phyloP scores from a whole-genome alignment of 2,797 vertebrate species.

The Simalia tracyae region DNA sequence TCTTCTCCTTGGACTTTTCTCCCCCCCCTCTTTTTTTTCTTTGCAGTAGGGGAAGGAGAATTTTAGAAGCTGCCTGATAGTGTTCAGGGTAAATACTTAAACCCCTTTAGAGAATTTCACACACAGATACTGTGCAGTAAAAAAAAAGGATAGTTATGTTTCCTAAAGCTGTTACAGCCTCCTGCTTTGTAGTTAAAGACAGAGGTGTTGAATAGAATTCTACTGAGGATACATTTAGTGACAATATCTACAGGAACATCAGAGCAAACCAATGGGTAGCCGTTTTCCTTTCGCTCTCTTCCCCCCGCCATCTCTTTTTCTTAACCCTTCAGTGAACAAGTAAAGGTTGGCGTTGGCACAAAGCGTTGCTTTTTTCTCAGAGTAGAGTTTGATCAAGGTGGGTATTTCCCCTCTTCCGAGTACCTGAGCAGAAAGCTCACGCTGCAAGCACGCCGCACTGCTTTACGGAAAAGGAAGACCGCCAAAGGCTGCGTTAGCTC shows the following conservation, averaged over 20 bases:
- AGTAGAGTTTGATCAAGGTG: slow-evolving; percentile 35
- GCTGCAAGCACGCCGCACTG: not conserved
- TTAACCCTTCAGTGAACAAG: slow-evolving; percentile 73
- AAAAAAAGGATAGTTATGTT: slow-evolving; percentile 93
- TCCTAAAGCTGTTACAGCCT: slow-evolving; percentile 84
- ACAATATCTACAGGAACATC: slow-evolving; percentile 88
- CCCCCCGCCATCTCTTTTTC: slow-evolving; percentile 61
- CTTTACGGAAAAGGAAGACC: not conserved
- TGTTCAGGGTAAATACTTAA: slow-evolving; percentile 99
- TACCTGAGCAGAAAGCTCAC: no score
- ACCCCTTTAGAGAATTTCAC: slow-evolving; percentile 99
- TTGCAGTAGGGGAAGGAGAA: slow-evolving; percentile 98
- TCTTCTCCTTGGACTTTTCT: not conserved
- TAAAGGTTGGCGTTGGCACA: slow-evolving; percentile 28
- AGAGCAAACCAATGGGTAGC: slow-evolving; percentile 76
- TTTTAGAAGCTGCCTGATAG: slow-evolving; percentile 93
- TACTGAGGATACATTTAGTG: slow-evolving; percentile 88
- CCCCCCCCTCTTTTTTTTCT: slow-evolving; percentile 36
- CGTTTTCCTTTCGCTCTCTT: slow-evolving; percentile 74
- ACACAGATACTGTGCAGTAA: slow-evolving; percentile 90
- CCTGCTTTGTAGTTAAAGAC: slow-evolving; percentile 93
- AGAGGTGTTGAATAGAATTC: slow-evolving; percentile 91
- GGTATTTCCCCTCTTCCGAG: not conserved
- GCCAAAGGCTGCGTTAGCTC: not conserved
- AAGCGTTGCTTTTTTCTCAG: slow-evolving; percentile 16